Evolutionary conservation across 2,888 invertebrate genomes (phyloP), one percentile per base, ranked within the genome.

Genomic region (Apodemia hepburni): DNA sequence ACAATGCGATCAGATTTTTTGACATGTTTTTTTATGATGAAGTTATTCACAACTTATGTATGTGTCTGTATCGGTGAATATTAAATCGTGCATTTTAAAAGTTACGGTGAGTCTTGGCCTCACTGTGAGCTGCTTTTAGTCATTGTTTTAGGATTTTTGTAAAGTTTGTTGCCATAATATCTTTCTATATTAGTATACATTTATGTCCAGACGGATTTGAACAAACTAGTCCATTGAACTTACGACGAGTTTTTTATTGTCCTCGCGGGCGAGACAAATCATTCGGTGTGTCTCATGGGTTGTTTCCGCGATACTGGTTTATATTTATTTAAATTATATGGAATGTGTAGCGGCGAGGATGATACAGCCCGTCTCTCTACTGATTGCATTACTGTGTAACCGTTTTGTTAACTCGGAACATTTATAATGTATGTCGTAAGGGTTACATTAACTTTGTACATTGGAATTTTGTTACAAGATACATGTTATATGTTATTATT

Each of bases 101-200:
- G 84, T 85, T 76, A 79, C 80, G 87, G 85, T 77, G 84, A 80
- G 85, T 80, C 85, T 75, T 79, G 84, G 85, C 80, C 84, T 84
- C 77, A 78, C 80, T 87, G 78, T 82, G 82, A 80, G 82, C 87
- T 82, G 90, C 90, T 91, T 91, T 90, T 91, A 91, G 90, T 91
- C 90, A 90, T 90, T 90, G 90, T 90, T 91, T 91, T 90, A 89
- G 88, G 87, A 84, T 85, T 87, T 90, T 88, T 90, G 88, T 90
- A 88, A 90, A 90, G 89, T 91, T 89, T 88, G 90, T 91, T 91
- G 90, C 90, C 90, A 91, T 91, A 89, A 90, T 90, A 90, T 88
- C 88, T 87, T 89, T 89, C 85, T 90, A 89, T 87, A 84, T 87
- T 88, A 89, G 87, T 87, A 87, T 88, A 87, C 87, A 85, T 84